Evolutionary conservation across 2,888 invertebrate species (phyloP).

Genomic region (Tenthredo scrophulariae): DNA sequence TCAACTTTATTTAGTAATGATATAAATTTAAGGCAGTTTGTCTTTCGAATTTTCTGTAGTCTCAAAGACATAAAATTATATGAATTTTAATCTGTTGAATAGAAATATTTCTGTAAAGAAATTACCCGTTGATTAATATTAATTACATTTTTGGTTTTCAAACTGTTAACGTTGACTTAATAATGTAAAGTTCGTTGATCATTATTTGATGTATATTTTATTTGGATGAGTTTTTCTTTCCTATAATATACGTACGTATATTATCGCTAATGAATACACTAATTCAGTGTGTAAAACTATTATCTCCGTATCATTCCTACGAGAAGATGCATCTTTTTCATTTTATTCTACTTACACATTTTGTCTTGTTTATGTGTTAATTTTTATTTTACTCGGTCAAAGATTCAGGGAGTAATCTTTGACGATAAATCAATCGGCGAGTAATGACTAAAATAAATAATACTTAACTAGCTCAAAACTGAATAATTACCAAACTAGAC

Average conservation of each 20-base stretch:
- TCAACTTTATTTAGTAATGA: constrained; percentile 16
- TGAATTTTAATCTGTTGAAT: not conserved
- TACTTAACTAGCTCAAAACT: constrained; percentile 3
- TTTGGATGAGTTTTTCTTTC: constrained; percentile 40
- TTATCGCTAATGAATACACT: constrained; percentile 5
- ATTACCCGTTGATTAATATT: constrained; percentile 1
- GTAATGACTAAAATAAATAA: not conserved
- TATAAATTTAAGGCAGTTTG: not conserved
- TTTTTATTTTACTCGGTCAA: constrained; percentile 13
- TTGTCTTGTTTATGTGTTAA: not conserved
- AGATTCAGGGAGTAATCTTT: constrained; percentile 25
- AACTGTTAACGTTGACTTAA: constrained; percentile 6
- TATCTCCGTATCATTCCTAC: constrained; percentile 19
- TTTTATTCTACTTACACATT: not conserved
- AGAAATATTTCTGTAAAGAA: constrained; percentile 14
- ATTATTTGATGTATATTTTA: constrained; percentile 31
- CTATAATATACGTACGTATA: not conserved
- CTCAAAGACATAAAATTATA: constrained; percentile 1
- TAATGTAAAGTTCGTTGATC: constrained; percentile 19
- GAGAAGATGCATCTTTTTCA: not conserved
- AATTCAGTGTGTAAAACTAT: not conserved
- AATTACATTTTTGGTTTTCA: constrained; percentile 10
- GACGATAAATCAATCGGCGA: constrained; percentile 26
- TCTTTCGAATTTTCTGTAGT: not conserved
- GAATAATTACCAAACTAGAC: not conserved